These are phyloP conservation scores for Caenorhabditis remanei DNA, from an alignment of 1,140 invertebrate species.

Conservation along the genomic window DNA sequence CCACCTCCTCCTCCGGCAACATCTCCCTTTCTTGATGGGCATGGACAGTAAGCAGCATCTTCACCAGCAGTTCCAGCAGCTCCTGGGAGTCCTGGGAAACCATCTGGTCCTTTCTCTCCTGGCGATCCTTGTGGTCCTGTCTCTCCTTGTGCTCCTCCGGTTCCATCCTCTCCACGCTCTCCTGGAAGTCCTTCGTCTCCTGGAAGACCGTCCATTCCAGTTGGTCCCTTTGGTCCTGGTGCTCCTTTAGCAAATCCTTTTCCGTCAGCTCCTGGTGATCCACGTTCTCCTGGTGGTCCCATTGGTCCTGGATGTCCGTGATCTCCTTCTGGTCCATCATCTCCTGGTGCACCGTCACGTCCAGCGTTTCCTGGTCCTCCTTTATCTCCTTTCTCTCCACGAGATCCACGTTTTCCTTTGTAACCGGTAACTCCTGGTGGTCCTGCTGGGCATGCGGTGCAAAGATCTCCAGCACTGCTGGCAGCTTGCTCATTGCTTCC, in stretches of 20 bases:
- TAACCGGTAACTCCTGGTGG: constrained; percentile 61
- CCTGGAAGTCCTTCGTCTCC: constrained; percentile 68
- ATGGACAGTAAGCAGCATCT: constrained; percentile 63
- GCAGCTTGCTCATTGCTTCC: constrained; percentile 50
- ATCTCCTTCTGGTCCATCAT: constrained; percentile 63
- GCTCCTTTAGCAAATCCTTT: constrained; percentile 63
- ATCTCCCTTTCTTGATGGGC: constrained; percentile 64
- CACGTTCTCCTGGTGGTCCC: constrained; percentile 60
- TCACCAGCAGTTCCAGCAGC: constrained; percentile 54
- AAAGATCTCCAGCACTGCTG: constrained; percentile 15
- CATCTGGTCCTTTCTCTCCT: constrained; percentile 65
- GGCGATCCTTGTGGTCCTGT: constrained; percentile 63
- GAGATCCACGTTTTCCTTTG: constrained; percentile 60
- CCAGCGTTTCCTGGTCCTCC: constrained; percentile 61
- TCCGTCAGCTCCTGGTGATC: constrained; percentile 61
- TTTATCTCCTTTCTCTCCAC: constrained; percentile 61
- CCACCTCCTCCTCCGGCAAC: constrained; percentile 38
- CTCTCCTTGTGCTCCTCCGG: constrained; percentile 64
- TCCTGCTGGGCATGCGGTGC: constrained; percentile 63
- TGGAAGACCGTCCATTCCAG: constrained; percentile 63
- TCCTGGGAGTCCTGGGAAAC: constrained; percentile 62
- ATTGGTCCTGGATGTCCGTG: constrained; percentile 56
- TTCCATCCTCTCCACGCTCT: constrained; percentile 65
- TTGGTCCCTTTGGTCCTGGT: constrained; percentile 62
- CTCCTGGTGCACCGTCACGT: constrained; percentile 61